Conservation (phyloP, 2,113 vertebrate species). For the Chionomys nivalis region DNA sequence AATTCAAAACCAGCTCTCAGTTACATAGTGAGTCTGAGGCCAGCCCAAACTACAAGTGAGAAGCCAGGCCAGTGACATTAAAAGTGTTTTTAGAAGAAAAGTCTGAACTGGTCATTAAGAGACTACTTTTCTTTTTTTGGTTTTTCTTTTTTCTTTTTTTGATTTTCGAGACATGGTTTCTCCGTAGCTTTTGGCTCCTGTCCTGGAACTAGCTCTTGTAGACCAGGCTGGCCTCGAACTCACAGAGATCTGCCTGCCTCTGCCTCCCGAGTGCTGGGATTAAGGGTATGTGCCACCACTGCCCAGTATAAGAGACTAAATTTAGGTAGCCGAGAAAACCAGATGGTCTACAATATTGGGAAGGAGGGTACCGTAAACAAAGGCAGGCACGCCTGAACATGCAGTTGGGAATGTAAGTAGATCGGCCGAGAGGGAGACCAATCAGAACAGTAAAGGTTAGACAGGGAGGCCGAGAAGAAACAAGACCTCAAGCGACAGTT, state of each 20-base stretch:
- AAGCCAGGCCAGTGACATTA: neutral
- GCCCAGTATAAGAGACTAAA: neutral
- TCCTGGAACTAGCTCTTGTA: too few species aligned
- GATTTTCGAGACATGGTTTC: too few species aligned
- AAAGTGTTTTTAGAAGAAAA: neutral
- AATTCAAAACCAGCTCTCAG: neutral
- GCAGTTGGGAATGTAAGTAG: neutral
- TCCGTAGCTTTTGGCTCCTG: too few species aligned
- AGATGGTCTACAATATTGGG: neutral
- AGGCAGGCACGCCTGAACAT: neutral
- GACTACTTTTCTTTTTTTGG: neutral
- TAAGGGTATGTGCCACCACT: too few species aligned
- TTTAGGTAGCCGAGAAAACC: neutral
- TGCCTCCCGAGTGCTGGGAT: too few species aligned
- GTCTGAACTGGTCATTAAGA: neutral
- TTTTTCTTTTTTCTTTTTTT: too few species aligned
- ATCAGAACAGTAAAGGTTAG: neutral
- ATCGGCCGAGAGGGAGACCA: neutral
- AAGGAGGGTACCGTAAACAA: neutral
- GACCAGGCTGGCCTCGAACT: too few species aligned
- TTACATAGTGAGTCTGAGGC: neutral
- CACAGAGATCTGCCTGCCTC: too few species aligned
- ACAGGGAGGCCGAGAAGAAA: neutral
- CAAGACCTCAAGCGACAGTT: neutral
- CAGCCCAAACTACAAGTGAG: neutral